Conservation (phyloP, 2,797 vertebrate genomes). For the Sebastes matsubarae region DNA sequence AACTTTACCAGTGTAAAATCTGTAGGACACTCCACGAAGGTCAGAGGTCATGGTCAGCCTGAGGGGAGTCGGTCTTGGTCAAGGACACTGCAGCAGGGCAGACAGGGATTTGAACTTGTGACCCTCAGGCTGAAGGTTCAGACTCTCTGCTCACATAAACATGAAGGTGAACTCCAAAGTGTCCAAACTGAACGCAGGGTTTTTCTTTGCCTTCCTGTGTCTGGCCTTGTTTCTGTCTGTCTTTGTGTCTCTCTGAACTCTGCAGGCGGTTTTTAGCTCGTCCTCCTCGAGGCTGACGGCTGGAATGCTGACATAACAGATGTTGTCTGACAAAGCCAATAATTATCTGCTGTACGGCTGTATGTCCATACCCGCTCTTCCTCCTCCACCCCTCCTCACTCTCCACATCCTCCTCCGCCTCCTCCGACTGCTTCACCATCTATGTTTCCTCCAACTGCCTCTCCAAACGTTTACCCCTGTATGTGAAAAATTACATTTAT, state of each 20-base stretch:
- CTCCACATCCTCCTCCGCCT: conserved; percentile 39
- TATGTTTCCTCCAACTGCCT: conserved; percentile 42
- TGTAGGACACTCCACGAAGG: background rate
- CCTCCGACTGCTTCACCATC: conserved; percentile 15
- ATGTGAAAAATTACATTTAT: background rate
- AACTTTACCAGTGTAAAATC: background rate
- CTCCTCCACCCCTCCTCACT: background rate
- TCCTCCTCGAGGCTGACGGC: conserved; percentile 62
- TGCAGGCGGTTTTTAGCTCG: conserved; percentile 48
- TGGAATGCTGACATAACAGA: conserved; percentile 79
- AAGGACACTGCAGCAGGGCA: conserved; percentile 49
- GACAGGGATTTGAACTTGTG: conserved; percentile 58
- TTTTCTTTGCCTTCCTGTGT: conserved; percentile 4
- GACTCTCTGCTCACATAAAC: conserved; percentile 13
- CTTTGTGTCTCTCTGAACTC: conserved; percentile 22
- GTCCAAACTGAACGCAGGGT: background rate
- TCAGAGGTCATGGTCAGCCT: conserved; percentile 62
- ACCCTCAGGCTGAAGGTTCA: conserved; percentile 18
- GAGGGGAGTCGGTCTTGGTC: conserved; percentile 44
- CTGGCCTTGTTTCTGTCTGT: conserved; percentile 32
- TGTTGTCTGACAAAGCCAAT: conserved; percentile 75
- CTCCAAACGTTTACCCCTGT: background rate
- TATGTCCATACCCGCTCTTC: conserved; percentile 49
- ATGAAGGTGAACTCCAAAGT: conserved; percentile 19
- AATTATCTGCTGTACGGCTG: conserved; percentile 70